phyloP scores from a whole-genome alignment of 2,113 vertebrate genomes.

The Taurulus bubalis region DNA sequence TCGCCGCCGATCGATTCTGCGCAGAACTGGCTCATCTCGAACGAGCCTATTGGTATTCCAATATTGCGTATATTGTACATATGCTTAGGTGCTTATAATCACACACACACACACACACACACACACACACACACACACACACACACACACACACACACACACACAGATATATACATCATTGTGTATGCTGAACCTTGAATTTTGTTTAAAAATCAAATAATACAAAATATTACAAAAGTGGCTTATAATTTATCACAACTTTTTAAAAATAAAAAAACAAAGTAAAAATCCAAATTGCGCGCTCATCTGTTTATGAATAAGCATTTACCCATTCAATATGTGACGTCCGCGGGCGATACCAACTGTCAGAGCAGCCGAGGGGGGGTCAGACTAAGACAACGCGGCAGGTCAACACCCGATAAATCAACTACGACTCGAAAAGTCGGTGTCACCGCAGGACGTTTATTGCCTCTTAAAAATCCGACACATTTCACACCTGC shows the following conservation, averaged over 20 bases:
- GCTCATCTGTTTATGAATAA: constrained; percentile 2
- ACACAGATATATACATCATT: too few species aligned
- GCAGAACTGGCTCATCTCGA: too few species aligned
- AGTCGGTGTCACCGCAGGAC: fast-evolving
- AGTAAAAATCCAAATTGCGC: not conserved
- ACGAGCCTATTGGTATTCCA: too few species aligned
- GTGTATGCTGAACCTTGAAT: too few species aligned
- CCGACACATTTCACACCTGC: fast-evolving
- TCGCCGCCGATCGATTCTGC: too few species aligned
- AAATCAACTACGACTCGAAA: not conserved
- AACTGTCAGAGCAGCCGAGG: constrained; percentile 17
- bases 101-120: too few species aligned
- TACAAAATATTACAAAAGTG: not conserved
- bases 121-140: too few species aligned
- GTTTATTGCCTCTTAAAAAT: fast-evolving
- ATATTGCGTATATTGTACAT: not conserved
- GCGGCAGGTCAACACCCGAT: not conserved
- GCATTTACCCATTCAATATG: fast-evolving
- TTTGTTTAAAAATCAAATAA: not conserved
- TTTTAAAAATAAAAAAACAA: not conserved
- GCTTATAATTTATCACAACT: not conserved
- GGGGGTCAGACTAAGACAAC: not conserved
- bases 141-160: too few species aligned
- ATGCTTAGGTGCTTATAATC: too few species aligned
- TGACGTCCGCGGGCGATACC: constrained; percentile 69